These are phyloP conservation scores for Hemaris fuciformis DNA, from an alignment of 2,888 invertebrate genomes.

Conservation along the genomic window DNA sequence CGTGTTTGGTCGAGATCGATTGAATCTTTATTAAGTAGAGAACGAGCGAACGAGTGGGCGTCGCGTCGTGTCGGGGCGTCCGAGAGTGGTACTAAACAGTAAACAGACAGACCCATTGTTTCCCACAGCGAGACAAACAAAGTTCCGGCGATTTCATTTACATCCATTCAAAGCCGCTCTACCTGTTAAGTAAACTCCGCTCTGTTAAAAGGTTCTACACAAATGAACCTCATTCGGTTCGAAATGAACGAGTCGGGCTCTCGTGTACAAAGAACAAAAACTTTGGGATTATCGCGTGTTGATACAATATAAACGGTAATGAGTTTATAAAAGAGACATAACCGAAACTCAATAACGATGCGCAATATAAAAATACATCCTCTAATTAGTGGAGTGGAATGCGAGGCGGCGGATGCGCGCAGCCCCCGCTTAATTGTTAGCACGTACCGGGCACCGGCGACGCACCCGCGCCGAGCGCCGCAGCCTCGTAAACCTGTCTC, in stretches of 20 bases:
- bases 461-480: constrained; percentile 10
- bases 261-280: constrained; percentile 17
- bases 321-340: constrained; percentile 41
- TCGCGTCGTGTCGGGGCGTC: constrained; percentile 21
- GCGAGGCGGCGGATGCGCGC: constrained; percentile 28
- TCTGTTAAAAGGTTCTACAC: constrained; percentile 34
- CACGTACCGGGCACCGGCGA: constrained; percentile 24
- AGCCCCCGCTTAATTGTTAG: constrained; percentile 39
- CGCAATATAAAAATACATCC: constrained; percentile 36
- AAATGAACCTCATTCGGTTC: constrained; percentile 27
- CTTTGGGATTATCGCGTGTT: constrained; percentile 21
- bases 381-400: constrained; percentile 47
- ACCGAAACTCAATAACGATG: constrained; percentile 34
- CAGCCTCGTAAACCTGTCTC: constrained; percentile 42
- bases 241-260: constrained; percentile 30
- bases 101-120: constrained; percentile 58
- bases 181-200: constrained; percentile 35
- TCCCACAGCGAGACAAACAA: constrained; percentile 53
- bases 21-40: constrained; percentile 31
- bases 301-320: constrained; percentile 32
- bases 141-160: constrained; percentile 56
- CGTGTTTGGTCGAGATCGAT: constrained; percentile 34
- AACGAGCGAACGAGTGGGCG: constrained; percentile 36
- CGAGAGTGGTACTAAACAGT: constrained; percentile 48
- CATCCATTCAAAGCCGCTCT: constrained; percentile 43